Conservation (phyloP, 2,113 vertebrate genomes). For the Tenebrosternarchus preto region DNA sequence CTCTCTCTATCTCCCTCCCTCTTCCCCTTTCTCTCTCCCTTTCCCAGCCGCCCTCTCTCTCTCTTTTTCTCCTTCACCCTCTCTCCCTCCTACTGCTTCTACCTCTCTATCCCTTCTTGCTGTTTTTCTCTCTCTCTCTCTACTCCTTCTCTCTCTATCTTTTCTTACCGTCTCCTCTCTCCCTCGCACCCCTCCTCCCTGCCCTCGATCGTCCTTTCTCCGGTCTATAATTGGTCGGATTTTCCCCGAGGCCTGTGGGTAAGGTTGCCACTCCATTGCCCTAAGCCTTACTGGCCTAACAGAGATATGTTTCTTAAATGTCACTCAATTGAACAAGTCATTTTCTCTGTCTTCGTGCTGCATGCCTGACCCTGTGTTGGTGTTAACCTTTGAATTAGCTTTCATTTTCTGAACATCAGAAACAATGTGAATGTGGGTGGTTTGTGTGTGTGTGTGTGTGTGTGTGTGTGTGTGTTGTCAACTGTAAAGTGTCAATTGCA, state of each 20-base stretch:
- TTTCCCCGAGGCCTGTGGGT: conserved; percentile 22
- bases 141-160: background rate
- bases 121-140: background rate
- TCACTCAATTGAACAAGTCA: conserved; percentile 63
- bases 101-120: background rate
- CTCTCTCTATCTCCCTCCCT: background rate
- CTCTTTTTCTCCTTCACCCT: background rate
- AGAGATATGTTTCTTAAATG: conserved; percentile 67
- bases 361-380: conserved; percentile 59
- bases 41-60: background rate
- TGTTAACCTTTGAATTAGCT: conserved; percentile 71
- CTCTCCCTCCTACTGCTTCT: too few species aligned
- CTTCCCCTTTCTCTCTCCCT: background rate
- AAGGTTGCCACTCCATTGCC: conserved; percentile 41
- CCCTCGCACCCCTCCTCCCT: background rate
- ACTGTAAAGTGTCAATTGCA: too few species aligned
- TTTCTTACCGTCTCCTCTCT: background rate
- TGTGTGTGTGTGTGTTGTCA: background rate
- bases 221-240: conserved; percentile 15
- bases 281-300: conserved; percentile 59
- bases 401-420: conserved; percentile 58
- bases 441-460: background rate
- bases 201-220: background rate
- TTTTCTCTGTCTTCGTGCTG: conserved; percentile 53
- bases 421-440: conserved; percentile 29